Evolutionary conservation across 2,888 invertebrate species (phyloP), one percentile per base, ranked within the genome.

Genomic region (Lissonota sp.): DNA sequence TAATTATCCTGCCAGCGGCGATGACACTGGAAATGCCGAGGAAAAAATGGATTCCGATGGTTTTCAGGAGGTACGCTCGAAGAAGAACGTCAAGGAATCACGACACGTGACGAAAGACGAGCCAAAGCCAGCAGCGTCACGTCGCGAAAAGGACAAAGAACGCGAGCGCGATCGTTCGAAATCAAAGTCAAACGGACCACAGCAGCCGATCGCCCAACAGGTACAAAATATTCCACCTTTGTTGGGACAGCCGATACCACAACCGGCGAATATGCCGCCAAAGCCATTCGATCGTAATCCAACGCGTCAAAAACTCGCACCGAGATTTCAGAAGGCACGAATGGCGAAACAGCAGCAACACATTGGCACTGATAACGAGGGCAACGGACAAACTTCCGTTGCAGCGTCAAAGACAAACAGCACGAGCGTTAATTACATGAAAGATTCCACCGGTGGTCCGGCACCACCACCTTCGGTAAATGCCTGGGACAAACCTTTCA

Each of bases 401-500:
- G 87, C 90, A 82, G 88, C 91, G 69, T 91, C 80, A 53, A 85
- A 87, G 58, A 71, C 62, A 0, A 84, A 75, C 44, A 83, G 63
- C 53, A 79, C 86, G 7, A 84, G 83, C n/a, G 85, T 74, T 5
- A 87, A 84, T 76, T 90, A 88, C 14, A 64, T 84, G 12, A 92
- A 93, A 67, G 93, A 93, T 44, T 87, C 90, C 1, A 84, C 89
- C 0, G 88, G 88, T 55, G 87, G 87, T 37, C 93, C 94, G 42
- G 94, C 95, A 5, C 95, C 96, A 5, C 96, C 96, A n/a, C 96
- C 96, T 1, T 92, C 95, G 2, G 95, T 96, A 7, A 97, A 96
- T 92, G 97, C 97, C 2, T 97, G 97, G 97, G 97, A 97, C 86
- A 97, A 97, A 92, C 97, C 97, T 4, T 95, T 97, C 86, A 95